Evolutionary conservation across 2,888 invertebrate species (phyloP).

Genomic region (Drosophila prolongata): DNA sequence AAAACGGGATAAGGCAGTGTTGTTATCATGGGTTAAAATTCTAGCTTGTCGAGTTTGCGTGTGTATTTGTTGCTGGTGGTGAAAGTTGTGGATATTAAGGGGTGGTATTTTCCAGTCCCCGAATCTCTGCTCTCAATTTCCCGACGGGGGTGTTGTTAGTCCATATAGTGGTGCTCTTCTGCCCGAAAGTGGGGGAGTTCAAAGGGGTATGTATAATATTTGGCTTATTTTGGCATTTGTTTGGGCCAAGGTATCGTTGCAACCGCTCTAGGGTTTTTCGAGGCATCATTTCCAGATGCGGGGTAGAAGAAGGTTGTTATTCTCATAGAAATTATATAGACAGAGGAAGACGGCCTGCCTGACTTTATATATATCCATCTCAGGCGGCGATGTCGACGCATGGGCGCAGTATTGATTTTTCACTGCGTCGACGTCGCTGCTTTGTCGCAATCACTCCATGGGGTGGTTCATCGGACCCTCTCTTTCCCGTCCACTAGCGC

Average conservation of each 20-base stretch:
- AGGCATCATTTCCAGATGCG: neutral
- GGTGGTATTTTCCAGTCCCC: constrained; percentile 3
- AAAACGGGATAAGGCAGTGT: constrained; percentile 11
- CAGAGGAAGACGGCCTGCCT: neutral
- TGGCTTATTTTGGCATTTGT: neutral
- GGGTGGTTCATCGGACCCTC: constrained; percentile 75
- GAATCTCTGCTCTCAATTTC: neutral
- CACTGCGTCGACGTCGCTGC: constrained; percentile 70
- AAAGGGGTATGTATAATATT: neutral
- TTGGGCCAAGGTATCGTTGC: neutral
- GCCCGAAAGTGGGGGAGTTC: neutral
- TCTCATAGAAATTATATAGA: neutral
- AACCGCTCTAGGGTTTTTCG: neutral
- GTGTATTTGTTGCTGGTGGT: constrained; percentile 6
- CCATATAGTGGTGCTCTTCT: constrained; percentile 9
- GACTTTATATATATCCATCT: constrained; percentile 41
- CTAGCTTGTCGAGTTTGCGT: constrained; percentile 8
- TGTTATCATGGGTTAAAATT: neutral
- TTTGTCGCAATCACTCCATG: constrained; percentile 74
- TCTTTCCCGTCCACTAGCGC: constrained; percentile 20
- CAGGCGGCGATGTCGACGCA: constrained; percentile 66
- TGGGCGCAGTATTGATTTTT: constrained; percentile 82
- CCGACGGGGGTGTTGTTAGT: neutral
- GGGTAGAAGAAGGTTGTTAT: neutral
- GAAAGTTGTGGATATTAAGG: neutral